These are phyloP conservation scores for Donacobius atricapilla DNA, from an alignment of 2,113 vertebrate genomes.

Conservation along the genomic window DNA sequence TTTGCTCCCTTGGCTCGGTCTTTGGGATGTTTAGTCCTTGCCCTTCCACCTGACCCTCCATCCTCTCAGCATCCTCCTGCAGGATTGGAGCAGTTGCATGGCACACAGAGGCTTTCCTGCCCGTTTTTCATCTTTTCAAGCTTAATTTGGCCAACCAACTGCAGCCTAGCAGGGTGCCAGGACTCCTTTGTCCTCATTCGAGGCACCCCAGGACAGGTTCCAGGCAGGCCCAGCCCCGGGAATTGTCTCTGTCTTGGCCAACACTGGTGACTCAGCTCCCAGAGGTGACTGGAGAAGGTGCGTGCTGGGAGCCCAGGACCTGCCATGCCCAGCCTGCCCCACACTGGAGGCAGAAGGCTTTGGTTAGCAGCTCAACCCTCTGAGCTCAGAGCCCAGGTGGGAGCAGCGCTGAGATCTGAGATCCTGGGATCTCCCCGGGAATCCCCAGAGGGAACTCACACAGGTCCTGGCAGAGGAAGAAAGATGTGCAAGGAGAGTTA, in stretches of 20 bases:
- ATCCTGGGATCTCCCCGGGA: background rate
- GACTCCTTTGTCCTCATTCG: background rate
- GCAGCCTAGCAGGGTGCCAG: background rate
- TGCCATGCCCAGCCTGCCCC: background rate
- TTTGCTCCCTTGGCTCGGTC: background rate
- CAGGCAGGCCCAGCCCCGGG: background rate
- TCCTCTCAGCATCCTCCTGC: background rate
- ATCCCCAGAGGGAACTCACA: conserved; percentile 35
- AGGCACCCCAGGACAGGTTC: background rate
- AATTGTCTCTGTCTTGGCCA: background rate
- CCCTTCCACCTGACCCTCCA: background rate
- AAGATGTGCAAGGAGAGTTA: conserved; percentile 32
- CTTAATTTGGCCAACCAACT: background rate
- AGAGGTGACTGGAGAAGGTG: fast-evolving
- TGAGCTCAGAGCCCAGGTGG: fast-evolving
- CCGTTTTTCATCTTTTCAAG: background rate
- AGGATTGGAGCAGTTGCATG: background rate
- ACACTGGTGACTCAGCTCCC: fast-evolving
- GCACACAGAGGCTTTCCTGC: background rate
- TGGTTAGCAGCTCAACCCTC: fast-evolving
- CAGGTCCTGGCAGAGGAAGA: conserved; percentile 48
- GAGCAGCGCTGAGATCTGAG: background rate
- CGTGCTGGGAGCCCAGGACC: fast-evolving
- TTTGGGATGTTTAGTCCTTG: background rate
- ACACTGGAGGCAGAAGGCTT: background rate